phyloP scores from a whole-genome alignment of 1,140 invertebrate species.

The Wasmannia auropunctata region DNA sequence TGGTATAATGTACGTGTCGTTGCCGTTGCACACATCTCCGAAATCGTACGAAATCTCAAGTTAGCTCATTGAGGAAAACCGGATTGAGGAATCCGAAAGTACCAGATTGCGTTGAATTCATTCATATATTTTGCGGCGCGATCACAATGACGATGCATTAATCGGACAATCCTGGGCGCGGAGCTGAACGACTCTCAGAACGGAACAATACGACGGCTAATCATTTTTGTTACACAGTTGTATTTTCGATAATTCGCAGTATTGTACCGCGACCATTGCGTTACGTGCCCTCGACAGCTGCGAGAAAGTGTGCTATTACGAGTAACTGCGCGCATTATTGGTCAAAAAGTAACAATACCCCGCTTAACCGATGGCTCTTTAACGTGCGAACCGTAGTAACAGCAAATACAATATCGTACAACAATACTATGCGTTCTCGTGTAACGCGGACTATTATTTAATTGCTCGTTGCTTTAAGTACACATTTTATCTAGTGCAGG shows the following conservation, averaged over 20 bases:
- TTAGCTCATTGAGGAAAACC: background rate
- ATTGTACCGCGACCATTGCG: conserved; percentile 51
- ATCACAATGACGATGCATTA: conserved; percentile 49
- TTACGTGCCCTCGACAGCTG: conserved; percentile 64
- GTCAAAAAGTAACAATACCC: conserved; percentile 58
- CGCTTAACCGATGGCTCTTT: conserved; percentile 58
- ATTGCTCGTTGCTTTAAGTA: background rate
- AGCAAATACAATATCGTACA: background rate
- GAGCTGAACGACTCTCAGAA: conserved; percentile 60
- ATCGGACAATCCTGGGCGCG: conserved; percentile 59
- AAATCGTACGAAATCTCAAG: background rate
- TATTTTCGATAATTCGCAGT: conserved; percentile 63
- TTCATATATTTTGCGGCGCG: conserved; percentile 32
- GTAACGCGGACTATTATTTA: background rate
- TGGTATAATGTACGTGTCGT: background rate
- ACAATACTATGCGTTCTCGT: background rate
- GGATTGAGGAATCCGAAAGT: background rate
- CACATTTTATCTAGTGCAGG: background rate
- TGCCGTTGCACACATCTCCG: background rate
- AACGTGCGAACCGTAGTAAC: conserved; percentile 37
- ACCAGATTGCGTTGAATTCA: background rate
- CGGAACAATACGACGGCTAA: conserved; percentile 61
- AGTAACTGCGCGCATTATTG: conserved; percentile 66
- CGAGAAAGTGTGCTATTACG: conserved; percentile 57
- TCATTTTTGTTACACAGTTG: conserved; percentile 72